Percentiles rank a stretch among this genome's conserved stretches.
Evolutionary conservation across 2,113 vertebrate species (phyloP).

Genomic region (Paedocypris sp.): DNA sequence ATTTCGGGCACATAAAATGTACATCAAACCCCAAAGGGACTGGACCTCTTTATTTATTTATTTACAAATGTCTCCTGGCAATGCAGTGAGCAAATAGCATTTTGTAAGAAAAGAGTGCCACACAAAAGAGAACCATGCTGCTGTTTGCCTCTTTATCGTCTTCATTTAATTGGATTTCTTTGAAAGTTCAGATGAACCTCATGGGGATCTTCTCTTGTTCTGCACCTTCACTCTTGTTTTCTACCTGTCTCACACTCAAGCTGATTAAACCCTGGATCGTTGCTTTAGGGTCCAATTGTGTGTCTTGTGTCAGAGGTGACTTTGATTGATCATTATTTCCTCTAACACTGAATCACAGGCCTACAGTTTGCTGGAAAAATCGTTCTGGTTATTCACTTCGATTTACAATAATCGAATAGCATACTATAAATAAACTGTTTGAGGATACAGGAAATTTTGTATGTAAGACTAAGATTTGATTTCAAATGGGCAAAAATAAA

Average conservation of each 20-base stretch:
- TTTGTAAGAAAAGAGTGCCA: constrained; percentile 25
- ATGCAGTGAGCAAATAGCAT: constrained; percentile 29
- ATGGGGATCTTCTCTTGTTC: constrained; percentile 22
- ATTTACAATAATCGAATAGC: no score
- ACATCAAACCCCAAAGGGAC: constrained; percentile 28
- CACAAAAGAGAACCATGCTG: constrained; percentile 27
- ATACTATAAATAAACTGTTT: no score
- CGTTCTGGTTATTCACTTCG: background rate
- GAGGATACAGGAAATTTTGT: no score
- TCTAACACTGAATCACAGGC: background rate
- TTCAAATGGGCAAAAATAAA: no score
- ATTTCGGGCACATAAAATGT: constrained; percentile 24
- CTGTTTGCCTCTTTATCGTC: constrained; percentile 42
- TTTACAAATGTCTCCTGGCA: constrained; percentile 27
- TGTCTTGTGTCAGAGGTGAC: constrained; percentile 23
- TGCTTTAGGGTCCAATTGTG: constrained; percentile 31
- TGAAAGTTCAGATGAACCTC: constrained; percentile 46
- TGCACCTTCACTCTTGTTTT: constrained; percentile 37
- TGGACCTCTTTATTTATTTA: constrained; percentile 8
- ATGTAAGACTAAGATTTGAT: no score
- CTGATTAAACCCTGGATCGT: constrained; percentile 39
- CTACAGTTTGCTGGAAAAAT: background rate
- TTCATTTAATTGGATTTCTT: constrained; percentile 53
- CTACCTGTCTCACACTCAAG: constrained; percentile 12
- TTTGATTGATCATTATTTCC: constrained; percentile 31